These are phyloP conservation scores for Podilymbus podiceps DNA, from an alignment of 2,113 vertebrate genomes.

Conservation along the genomic window DNA sequence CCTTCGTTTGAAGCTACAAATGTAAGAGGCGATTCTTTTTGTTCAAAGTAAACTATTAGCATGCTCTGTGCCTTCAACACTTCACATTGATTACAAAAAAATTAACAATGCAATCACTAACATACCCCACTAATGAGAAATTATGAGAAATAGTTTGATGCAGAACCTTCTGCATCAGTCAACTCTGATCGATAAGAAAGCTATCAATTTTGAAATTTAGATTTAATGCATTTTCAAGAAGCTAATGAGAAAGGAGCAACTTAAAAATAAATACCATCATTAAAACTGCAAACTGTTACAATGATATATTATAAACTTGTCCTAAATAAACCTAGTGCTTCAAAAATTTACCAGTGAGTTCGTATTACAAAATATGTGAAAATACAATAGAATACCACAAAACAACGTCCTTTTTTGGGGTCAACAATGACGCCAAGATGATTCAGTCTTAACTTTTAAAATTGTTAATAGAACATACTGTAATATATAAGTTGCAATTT, in stretches of 20 bases:
- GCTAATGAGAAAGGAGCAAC: conserved; percentile 71
- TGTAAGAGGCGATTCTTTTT: conserved; percentile 18
- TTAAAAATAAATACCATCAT: conserved; percentile 71
- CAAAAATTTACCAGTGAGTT: conserved; percentile 69
- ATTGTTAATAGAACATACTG: conserved; percentile 43
- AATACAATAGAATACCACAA: conserved; percentile 71
- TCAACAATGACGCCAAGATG: conserved; percentile 43
- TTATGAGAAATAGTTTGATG: conserved; percentile 49
- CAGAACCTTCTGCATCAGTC: conserved; percentile 56
- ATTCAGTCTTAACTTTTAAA: conserved; percentile 26
- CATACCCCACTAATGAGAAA: conserved; percentile 51
- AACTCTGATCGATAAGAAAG: conserved; percentile 61
- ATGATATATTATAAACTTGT: conserved; percentile 64
- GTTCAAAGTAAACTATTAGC: conserved; percentile 29
- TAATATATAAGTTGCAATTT: conserved; percentile 70
- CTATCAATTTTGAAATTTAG: conserved; percentile 63
- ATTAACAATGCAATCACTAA: conserved; percentile 60
- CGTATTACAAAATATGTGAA: conserved; percentile 71
- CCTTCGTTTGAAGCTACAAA: conserved; percentile 43
- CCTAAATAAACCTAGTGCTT: conserved; percentile 71
- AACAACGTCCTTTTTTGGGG: conserved; percentile 41
- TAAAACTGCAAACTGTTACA: conserved; percentile 71
- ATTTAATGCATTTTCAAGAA: conserved; percentile 72
- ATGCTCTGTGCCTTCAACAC: conserved; percentile 65
- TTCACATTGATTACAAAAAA: conserved; percentile 56